Evolutionary conservation across 2,888 invertebrate species (phyloP).

Genomic region (Glaucopsyche alexis): DNA sequence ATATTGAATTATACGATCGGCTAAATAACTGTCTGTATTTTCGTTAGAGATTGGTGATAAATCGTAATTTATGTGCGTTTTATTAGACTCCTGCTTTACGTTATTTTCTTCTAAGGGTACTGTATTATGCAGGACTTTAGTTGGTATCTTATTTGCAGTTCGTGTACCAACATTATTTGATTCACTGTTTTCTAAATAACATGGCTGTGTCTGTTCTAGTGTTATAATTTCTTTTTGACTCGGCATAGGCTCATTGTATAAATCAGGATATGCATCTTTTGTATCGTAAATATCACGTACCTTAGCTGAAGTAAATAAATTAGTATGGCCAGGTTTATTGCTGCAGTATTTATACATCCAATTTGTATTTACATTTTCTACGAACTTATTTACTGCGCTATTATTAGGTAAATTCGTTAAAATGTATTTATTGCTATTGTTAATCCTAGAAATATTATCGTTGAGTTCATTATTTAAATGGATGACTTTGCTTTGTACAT

Average conservation of each 20-base stretch:
- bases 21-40: background rate
- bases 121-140: background rate
- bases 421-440: background rate
- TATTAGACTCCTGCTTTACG: background rate
- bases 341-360: background rate
- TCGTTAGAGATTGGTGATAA: background rate
- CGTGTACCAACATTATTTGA: background rate
- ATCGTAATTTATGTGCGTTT: background rate
- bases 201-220: background rate
- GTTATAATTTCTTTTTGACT: background rate
- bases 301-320: background rate
- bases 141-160: background rate
- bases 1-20: background rate
- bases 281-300: background rate
- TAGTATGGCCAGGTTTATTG: background rate
- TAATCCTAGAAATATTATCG: background rate
- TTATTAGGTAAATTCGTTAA: background rate
- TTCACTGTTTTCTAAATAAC: background rate
- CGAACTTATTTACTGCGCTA: background rate
- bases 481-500: background rate
- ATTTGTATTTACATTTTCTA: background rate
- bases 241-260: background rate
- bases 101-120: background rate
- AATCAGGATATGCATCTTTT: background rate
- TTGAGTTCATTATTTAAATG: background rate